A percentile compares a stretch with the other conserved stretches of the same genome.
Evolutionary conservation across 2,113 vertebrate genomes (phyloP).

Genomic region (Megaceryle torquata): DNA sequence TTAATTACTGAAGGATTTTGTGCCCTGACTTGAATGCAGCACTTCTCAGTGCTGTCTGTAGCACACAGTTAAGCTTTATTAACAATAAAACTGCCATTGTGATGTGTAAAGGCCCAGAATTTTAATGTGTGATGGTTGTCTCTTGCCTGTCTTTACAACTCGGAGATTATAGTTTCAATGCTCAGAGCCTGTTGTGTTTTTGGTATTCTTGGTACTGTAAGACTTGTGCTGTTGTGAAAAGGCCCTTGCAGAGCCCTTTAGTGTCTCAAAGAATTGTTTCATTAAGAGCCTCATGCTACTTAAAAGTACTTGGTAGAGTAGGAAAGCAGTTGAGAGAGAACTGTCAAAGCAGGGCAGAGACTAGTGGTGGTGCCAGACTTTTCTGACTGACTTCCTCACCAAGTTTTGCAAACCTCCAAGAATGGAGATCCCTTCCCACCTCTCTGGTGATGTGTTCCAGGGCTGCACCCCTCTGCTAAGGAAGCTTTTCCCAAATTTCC

Average conservation of each 20-base stretch:
- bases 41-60: neutral
- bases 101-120: neutral
- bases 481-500: neutral
- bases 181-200: neutral
- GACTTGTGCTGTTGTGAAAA: neutral
- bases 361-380: neutral
- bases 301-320: neutral
- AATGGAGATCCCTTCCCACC: neutral
- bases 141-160: neutral
- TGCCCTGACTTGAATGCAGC: neutral
- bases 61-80: neutral
- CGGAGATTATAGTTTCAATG: neutral
- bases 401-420: neutral
- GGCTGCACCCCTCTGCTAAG: neutral
- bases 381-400: neutral
- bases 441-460: neutral
- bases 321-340: neutral
- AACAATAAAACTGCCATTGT: neutral
- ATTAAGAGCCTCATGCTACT: neutral
- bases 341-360: neutral
- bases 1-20: neutral
- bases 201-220: neutral
- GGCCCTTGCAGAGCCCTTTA: neutral
- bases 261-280: neutral
- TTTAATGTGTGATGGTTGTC: neutral